Evolutionary conservation across 1,140 invertebrate species (phyloP), one percentile per base, ranked within the genome.

Genomic region (Drosophila novamexicana): DNA sequence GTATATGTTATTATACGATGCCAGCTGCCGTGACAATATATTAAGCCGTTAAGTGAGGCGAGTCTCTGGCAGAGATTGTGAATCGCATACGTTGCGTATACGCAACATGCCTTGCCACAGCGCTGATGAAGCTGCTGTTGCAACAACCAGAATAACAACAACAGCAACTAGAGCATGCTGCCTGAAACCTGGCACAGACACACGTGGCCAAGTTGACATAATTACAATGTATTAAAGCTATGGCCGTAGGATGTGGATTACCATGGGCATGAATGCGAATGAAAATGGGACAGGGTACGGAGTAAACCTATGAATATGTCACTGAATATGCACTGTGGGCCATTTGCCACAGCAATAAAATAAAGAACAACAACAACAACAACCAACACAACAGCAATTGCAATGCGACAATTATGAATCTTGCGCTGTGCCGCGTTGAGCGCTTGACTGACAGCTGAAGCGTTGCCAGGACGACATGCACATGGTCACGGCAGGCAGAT

Each of bases 211-310:
- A 61, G 80, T 37, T 89, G 84, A 89, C 77, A 88, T 79, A 84
- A 89, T 88, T 88, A 89, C 84, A 88, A 88, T 84, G 65, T 75
- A 84, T 89, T 88, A 89, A 88, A 88, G 84, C 73, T 88, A 80
- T 80, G 83, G 61, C 59, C 42, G 40, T 16, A 62, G 74, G 37
- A 45, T 75, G 76, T 42, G 47, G 44, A 65, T 47, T 36, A 63
- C 32, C 45, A 66, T 39, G 58, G 57, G 49, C 18, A 18, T 18
- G 22, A 12, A 49, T 45, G 37, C 18, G 47, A 61, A 50, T 75
- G 67, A 14, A 40, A 50, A 54, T 49, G 53, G 14, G n/a, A 62
- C 62, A 74, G 57, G 45, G 12, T 36, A 62, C 44, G 64, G 62
- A 22, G 32, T 42, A 54, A 36, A 61, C 16, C 34, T 29, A 72